phyloP scores from a whole-genome alignment of 2,113 vertebrate genomes.

The Nettapus auritus region DNA sequence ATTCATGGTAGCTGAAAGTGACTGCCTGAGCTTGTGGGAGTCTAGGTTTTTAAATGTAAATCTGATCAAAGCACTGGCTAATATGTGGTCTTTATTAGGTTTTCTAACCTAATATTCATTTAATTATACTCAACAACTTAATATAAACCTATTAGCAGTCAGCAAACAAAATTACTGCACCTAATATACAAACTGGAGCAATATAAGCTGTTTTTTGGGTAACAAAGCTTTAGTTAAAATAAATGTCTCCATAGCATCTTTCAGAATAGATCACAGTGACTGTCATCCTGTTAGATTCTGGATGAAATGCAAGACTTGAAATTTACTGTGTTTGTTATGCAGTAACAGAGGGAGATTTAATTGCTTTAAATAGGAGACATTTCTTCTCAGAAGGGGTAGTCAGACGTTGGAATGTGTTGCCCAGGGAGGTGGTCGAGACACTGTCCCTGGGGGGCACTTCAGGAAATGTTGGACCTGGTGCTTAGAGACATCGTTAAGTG shows the following conservation, averaged over 20 bases:
- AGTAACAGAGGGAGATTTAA: not conserved
- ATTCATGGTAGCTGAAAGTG: not conserved
- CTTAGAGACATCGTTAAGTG: too few relatives aligned
- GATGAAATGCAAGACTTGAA: not conserved
- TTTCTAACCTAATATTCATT: not conserved
- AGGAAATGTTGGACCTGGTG: too few relatives aligned
- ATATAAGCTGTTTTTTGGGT: not conserved
- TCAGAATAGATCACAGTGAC: not conserved
- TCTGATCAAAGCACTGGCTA: not conserved
- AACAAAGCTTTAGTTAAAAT: not conserved
- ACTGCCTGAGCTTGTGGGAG: not conserved
- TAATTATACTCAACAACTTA: not conserved
- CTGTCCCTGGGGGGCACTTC: too few relatives aligned
- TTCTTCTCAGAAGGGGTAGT: too few relatives aligned
- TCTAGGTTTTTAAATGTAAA: not conserved
- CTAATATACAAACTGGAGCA: not conserved
- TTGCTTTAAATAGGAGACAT: not conserved
- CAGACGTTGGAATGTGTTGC: too few relatives aligned
- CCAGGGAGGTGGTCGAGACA: too few relatives aligned
- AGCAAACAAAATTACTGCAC: not conserved
- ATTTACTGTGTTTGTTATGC: not conserved
- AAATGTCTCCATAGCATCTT: not conserved
- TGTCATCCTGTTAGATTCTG: not conserved
- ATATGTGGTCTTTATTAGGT: not conserved
- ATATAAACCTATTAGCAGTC: not conserved